These are phyloP conservation scores for Plebejus anna DNA, from an alignment of 2,888 invertebrate species.

Conservation along the genomic window DNA sequence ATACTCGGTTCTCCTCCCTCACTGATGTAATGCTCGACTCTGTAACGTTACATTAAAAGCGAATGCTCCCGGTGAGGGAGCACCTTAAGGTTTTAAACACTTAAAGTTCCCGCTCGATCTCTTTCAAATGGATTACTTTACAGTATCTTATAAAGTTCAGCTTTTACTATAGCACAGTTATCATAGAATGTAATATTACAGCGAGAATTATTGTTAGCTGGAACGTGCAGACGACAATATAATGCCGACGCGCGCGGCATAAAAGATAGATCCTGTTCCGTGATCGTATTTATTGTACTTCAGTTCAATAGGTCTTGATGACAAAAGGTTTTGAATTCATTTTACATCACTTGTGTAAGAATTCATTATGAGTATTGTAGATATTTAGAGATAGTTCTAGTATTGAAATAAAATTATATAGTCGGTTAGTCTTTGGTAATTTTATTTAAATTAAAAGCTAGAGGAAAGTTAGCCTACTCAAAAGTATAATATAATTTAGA, in stretches of 20 bases:
- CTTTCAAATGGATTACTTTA: neutral
- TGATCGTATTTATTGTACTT: conserved; percentile 14
- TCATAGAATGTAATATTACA: neutral
- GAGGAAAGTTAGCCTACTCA: no score
- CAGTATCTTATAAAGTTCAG: neutral
- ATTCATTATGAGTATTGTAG: neutral
- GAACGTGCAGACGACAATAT: conserved; percentile 13
- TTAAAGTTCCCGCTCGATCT: neutral
- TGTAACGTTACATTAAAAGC: no score
- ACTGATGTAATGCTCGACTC: no score
- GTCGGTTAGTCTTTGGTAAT: no score
- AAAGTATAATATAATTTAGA: no score
- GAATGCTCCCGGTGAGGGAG: no score
- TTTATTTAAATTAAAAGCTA: no score
- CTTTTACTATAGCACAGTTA: neutral
- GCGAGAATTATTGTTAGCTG: conserved; percentile 5
- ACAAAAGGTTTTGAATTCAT: neutral
- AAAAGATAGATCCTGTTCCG: conserved; percentile 7
- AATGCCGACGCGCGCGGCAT: conserved; percentile 1
- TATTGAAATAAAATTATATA: no score
- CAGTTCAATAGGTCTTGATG: conserved; percentile 17
- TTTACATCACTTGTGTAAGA: conserved; percentile 1
- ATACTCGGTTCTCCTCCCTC: no score
- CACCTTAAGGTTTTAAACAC: no score
- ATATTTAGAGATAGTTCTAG: neutral